Conservation (phyloP, 2,113 vertebrate genomes). For the Poeciliopsis retropinna region DNA sequence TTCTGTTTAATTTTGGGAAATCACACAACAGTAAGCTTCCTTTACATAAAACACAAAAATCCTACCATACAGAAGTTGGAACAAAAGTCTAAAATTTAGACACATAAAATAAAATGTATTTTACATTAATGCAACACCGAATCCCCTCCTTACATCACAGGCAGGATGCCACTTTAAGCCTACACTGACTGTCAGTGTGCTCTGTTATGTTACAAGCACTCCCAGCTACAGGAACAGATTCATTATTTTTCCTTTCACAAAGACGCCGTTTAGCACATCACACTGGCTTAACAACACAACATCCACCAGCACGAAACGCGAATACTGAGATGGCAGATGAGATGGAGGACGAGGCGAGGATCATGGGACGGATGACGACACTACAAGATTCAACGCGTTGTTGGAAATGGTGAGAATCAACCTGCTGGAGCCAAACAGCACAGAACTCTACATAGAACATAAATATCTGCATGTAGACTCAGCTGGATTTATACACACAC, state of each 20-base stretch:
- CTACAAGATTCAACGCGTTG: constrained; percentile 15
- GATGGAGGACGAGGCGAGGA: constrained; percentile 33
- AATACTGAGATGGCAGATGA: constrained; percentile 55
- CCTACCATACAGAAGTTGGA: not conserved
- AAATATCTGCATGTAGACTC: constrained; percentile 44
- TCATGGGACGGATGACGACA: constrained; percentile 31
- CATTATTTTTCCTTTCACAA: constrained; percentile 4
- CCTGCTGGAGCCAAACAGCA: constrained; percentile 30
- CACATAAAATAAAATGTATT: constrained; percentile 25
- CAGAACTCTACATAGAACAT: constrained; percentile 52
- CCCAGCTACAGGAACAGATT: constrained; percentile 20
- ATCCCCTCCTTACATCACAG: not conserved
- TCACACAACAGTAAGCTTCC: too few species aligned
- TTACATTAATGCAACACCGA: constrained; percentile 34
- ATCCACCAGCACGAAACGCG: constrained; percentile 75
- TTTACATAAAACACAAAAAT: not conserved
- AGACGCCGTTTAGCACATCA: constrained; percentile 67
- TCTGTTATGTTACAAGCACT: not conserved
- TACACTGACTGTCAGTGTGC: constrained; percentile 11
- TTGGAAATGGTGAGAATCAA: constrained; percentile 7
- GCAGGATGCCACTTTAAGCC: constrained; percentile 4
- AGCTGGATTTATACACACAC: constrained; percentile 43
- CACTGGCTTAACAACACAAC: constrained; percentile 68
- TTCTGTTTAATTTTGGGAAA: not conserved
- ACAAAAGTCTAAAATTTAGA: not conserved